Evolutionary conservation across 2,797 vertebrate species (phyloP).

Genomic region (Propithecus deckenii): DNA sequence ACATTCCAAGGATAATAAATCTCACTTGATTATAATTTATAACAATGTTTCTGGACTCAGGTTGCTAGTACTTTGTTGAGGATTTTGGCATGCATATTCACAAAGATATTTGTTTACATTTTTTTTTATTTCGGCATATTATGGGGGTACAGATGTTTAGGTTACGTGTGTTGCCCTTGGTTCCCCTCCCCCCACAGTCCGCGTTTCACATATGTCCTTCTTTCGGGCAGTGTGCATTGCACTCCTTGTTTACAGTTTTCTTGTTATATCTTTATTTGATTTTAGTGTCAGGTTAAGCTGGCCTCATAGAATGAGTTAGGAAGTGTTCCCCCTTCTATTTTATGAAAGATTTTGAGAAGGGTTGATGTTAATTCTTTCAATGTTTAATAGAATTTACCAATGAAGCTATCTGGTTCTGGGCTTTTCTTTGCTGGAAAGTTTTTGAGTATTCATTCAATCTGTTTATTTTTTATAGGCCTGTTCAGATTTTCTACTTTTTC

Average conservation of each 20-base stretch:
- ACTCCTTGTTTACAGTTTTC: not conserved
- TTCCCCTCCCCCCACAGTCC: no score
- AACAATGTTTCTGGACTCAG: not conserved
- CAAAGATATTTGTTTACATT: not conserved
- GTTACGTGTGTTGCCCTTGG: no score
- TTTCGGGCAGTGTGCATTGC: no score
- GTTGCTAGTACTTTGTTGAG: not conserved
- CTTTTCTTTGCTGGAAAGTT: not conserved
- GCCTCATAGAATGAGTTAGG: not conserved
- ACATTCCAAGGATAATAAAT: not conserved
- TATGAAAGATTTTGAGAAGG: not conserved
- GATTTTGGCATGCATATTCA: not conserved
- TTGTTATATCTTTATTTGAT: not conserved
- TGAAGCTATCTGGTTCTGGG: not conserved
- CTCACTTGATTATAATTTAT: not conserved
- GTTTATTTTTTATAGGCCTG: not conserved
- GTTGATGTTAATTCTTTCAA: not conserved
- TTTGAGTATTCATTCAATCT: not conserved
- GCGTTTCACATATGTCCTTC: no score
- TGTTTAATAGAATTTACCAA: not conserved
- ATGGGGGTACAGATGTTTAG: no score
- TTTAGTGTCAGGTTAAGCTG: not conserved
- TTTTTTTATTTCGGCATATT: not conserved
- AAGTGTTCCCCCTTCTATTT: not conserved
- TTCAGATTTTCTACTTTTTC: not conserved